Conservation (phyloP, 2,888 invertebrate species). For the Pachycephus smyrnensis region DNA sequence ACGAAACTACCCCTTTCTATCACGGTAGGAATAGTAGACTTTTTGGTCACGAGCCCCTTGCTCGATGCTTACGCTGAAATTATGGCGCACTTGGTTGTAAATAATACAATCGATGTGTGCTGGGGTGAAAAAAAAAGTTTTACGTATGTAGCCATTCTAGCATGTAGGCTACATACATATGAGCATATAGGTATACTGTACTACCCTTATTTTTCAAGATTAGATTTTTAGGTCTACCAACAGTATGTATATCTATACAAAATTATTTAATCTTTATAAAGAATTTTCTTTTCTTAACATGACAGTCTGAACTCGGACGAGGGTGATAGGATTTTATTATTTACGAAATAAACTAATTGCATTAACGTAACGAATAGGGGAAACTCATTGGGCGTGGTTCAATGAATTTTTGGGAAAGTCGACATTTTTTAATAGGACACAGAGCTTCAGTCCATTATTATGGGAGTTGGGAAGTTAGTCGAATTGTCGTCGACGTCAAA, state of each 20-base stretch:
- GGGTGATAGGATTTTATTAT: background rate
- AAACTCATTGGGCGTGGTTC: background rate
- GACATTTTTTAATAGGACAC: background rate
- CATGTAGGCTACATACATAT: background rate
- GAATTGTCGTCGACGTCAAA: background rate
- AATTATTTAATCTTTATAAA: background rate
- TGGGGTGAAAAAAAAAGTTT: background rate
- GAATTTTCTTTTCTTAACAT: background rate
- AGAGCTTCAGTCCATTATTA: background rate
- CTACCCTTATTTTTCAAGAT: background rate
- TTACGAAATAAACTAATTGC: background rate
- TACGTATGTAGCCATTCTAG: background rate
- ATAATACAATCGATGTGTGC: background rate
- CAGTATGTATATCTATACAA: background rate
- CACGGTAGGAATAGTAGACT: background rate
- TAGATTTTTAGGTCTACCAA: background rate
- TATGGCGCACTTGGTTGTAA: background rate
- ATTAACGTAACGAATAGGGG: background rate
- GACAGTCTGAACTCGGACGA: background rate
- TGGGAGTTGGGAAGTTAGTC: background rate
- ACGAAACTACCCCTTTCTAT: background rate
- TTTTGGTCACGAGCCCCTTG: background rate
- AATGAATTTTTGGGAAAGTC: background rate
- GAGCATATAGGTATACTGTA: background rate
- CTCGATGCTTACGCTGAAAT: background rate